Percentiles rank a stretch among this genome's conserved stretches.
Evolutionary conservation across 1,140 invertebrate species (phyloP).

Genomic region (Solenopsis fugax): DNA sequence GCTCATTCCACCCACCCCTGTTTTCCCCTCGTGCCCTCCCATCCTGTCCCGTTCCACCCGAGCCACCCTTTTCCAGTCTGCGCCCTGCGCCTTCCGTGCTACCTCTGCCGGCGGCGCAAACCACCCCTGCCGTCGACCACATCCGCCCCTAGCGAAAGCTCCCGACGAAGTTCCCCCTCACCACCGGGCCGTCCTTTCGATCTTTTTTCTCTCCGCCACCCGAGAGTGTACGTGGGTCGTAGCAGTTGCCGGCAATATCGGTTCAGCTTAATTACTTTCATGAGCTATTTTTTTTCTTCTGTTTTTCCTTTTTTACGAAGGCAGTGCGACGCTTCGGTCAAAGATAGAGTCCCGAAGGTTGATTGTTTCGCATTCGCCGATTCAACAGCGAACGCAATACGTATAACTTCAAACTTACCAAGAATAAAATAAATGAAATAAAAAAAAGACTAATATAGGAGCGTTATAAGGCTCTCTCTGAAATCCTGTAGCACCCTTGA

Average conservation of each 20-base stretch:
- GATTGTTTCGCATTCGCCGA: neutral
- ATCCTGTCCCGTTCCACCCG: conserved; percentile 11
- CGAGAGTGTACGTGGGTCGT: conserved; percentile 20
- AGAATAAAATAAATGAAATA: neutral
- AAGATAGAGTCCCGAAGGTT: neutral
- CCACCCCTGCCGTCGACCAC: conserved; percentile 55
- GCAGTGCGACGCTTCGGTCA: conserved; percentile 16
- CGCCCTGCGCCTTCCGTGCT: conserved; percentile 65
- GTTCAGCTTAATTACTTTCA: conserved; percentile 73
- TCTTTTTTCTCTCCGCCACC: conserved; percentile 31
- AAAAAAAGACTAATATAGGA: neutral
- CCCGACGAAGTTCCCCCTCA: conserved; percentile 33
- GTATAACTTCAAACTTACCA: neutral
- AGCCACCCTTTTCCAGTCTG: conserved; percentile 70
- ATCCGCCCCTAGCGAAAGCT: conserved; percentile 60
- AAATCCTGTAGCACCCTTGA: neutral
- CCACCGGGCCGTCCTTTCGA: conserved; percentile 24
- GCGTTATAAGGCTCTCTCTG: neutral
- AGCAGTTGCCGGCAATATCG: conserved; percentile 59
- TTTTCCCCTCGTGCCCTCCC: conserved; percentile 50
- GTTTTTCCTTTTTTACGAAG: neutral
- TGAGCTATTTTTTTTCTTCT: conserved; percentile 59
- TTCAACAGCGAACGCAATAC: neutral
- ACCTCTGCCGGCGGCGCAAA: conserved; percentile 63
- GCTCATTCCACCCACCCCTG: conserved; percentile 76